Percentiles rank a stretch among this genome's conserved stretches.
Conservation (phyloP, 2,888 invertebrate species). For the Euzophera pinguis region DNA sequence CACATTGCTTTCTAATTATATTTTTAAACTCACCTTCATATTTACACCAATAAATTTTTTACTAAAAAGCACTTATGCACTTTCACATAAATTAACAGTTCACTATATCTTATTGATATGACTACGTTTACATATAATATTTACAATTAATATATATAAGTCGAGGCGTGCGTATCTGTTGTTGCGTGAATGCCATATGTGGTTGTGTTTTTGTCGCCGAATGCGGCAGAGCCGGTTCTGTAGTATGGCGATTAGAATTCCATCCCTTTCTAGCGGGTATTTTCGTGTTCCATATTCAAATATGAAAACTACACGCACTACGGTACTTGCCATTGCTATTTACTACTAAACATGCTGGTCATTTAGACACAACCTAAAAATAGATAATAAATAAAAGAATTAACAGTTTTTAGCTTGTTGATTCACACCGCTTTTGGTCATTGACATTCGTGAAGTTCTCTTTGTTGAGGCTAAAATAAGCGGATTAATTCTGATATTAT, state of each 20-base stretch:
- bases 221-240: conserved; percentile 8
- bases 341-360: neutral
- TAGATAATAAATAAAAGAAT: neutral
- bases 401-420: neutral
- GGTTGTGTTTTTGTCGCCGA: conserved; percentile 10
- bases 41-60: conserved; percentile 16
- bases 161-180: conserved; percentile 10
- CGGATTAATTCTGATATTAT: neutral
- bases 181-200: conserved; percentile 10
- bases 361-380: neutral
- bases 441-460: neutral
- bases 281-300: conserved; percentile 9
- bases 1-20: neutral
- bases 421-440: neutral
- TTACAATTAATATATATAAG: conserved; percentile 12
- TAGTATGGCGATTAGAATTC: neutral
- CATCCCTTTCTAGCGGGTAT: conserved; percentile 10
- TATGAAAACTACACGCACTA: neutral
- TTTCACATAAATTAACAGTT: neutral
- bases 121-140: neutral
- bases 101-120: neutral
- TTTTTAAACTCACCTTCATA: conserved; percentile 25
- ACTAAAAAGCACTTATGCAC: neutral
- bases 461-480: neutral
- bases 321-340: neutral